Evolutionary conservation across 2,888 invertebrate species (phyloP).

Genomic region (Adelphocoris suturalis): DNA sequence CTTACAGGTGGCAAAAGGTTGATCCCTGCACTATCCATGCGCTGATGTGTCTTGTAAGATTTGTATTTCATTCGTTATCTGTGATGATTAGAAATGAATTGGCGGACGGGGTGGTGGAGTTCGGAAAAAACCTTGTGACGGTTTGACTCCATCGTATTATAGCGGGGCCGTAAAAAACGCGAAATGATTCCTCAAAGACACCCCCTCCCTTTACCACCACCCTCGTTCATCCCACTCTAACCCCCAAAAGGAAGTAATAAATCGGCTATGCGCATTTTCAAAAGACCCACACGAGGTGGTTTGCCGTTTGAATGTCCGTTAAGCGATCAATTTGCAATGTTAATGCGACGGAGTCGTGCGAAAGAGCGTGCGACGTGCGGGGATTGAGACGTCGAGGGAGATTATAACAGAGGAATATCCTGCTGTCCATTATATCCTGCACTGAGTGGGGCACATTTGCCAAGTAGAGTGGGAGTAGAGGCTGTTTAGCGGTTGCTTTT

Average conservation of each 20-base stretch:
- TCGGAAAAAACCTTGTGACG: too few species aligned
- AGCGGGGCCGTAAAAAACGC: background rate
- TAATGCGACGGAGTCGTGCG: conserved; percentile 29
- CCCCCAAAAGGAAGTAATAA: conserved; percentile 30
- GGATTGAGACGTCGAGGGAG: background rate
- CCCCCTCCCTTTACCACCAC: background rate
- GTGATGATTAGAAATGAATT: too few species aligned
- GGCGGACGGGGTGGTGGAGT: too few species aligned
- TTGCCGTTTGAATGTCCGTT: conserved; percentile 45
- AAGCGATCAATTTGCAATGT: conserved; percentile 57
- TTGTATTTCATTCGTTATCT: too few species aligned
- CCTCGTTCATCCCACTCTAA: too few species aligned
- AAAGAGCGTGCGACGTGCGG: background rate
- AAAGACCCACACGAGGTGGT: conserved; percentile 30
- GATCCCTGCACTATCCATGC: too few species aligned
- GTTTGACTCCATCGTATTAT: too few species aligned
- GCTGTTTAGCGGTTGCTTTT: background rate
- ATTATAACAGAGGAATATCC: conserved; percentile 11
- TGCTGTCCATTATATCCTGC: background rate
- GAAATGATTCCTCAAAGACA: background rate
- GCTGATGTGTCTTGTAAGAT: too few species aligned
- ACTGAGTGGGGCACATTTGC: background rate
- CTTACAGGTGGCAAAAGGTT: too few species aligned
- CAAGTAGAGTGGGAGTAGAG: background rate
- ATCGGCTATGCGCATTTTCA: conserved; percentile 30